Conservation (phyloP, 2,113 vertebrate species). For the Prolemur simus region DNA sequence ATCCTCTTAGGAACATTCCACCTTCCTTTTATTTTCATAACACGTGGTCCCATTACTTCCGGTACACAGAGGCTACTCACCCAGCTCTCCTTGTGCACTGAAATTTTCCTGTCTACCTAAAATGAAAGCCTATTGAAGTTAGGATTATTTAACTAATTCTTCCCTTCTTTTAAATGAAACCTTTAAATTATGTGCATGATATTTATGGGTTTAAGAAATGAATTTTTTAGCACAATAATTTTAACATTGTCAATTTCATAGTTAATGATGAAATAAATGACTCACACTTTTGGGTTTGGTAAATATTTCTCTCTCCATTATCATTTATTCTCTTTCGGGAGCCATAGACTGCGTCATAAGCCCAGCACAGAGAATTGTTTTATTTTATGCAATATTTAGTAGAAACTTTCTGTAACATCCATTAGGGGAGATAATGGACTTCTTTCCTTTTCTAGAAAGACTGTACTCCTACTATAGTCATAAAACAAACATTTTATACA, state of each 20-base stretch:
- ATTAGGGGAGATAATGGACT: slow-evolving; percentile 36
- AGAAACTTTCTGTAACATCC: slow-evolving; percentile 49
- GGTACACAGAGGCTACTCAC: rapidly evolving
- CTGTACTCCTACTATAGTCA: background rate
- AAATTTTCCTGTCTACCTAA: background rate
- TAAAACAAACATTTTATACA: slow-evolving; percentile 13
- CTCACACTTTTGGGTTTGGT: slow-evolving; percentile 54
- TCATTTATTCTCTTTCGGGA: slow-evolving; percentile 57
- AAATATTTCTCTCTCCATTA: slow-evolving; percentile 61
- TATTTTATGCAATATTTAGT: slow-evolving; percentile 63
- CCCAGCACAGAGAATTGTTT: slow-evolving; percentile 27
- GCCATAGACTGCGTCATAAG: slow-evolving; percentile 2
- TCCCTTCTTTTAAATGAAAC: slow-evolving; percentile 8
- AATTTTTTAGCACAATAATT: slow-evolving; percentile 45
- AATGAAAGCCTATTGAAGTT: background rate
- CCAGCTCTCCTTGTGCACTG: background rate
- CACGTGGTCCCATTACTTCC: background rate
- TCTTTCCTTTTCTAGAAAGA: slow-evolving; percentile 50
- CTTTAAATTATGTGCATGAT: slow-evolving; percentile 13
- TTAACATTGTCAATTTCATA: background rate
- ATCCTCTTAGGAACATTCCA: too few relatives aligned
- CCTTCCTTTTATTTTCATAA: background rate
- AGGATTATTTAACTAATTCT: background rate
- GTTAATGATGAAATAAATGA: slow-evolving; percentile 65
- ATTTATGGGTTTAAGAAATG: slow-evolving; percentile 56